Evolutionary conservation across 1,140 invertebrate species (phyloP), one percentile per base, ranked within the genome.

Genomic region (Charaxes varanes): DNA sequence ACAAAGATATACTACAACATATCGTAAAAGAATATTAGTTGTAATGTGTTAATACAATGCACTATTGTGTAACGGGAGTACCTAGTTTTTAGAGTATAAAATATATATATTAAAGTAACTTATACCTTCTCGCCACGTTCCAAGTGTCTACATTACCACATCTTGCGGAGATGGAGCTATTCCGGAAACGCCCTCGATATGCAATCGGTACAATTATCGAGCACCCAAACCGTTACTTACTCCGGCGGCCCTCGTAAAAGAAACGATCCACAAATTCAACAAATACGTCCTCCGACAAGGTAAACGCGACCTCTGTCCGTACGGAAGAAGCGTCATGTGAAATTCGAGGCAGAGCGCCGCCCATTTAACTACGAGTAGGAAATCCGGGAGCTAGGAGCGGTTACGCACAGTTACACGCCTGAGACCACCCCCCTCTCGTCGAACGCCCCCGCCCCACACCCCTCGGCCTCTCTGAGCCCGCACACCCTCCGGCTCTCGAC

Each of bases 361-460:
- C 77, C 73, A 73, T 66, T 80, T 74, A 76, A 77, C 78, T 80
- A 71, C 77, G 68, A 76, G 74, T 76, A 82, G 83, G 78, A 84
- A 83, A 83, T 82, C 80, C 79, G 80, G 76, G 71, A 76, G 71
- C 69, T 79, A 79, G 76, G 63, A 82, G 78, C 77, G 80, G 83
- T 84, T 85, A 83, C 83, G 83, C 83, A 83, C 78, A 80, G 83
- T 83, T 84, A 83, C 79, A 78, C 78, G 77, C 67, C 70, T 80
- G 79, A 78, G 74, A 71, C 74, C 65, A 52, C 62, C 60, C 49
- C 61, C 46, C 46, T 41, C 42, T 33, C 52, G 33, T 33, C 51
- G 27, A 51, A 51, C 41, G 47, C 51, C 54, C 52, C 31, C 53
- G 43, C 53, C 30, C 53, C 56, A 35, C 58, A 59, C 48, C 62